Evolutionary conservation across 2,797 vertebrate species (phyloP), one percentile per base, ranked within the genome.

Genomic region (Melanotaenia maccullochi): DNA sequence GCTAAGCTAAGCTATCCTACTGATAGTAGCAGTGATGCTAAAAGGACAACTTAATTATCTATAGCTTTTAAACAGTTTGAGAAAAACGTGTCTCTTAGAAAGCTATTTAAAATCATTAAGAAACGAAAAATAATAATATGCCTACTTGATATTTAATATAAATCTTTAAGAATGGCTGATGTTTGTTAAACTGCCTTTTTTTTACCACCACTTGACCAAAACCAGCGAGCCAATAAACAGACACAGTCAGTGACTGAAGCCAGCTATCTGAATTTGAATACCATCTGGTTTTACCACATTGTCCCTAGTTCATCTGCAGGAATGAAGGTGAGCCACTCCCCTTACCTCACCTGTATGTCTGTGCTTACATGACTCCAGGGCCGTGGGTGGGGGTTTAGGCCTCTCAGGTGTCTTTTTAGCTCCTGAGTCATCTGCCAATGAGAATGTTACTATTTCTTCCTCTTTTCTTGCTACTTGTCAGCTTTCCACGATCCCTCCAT

Each of bases 331-430:
- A 75, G 71, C 81, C 90, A 81, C 86, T 91, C 79, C 85, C 25
- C 73, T 79, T 40, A 70, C 78, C 78, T 82, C 71, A 58, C 70
- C 40, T 76, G 70, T 79, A 5, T 83, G 49, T 83, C 57, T 87
- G 47, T 79, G 61, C 72, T 28, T 68, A 69, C 72, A 71, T 86
- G 76, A 80, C 87, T 83, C 14, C 28, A 58, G 71, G 84, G 35
- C 24, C 25, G 83, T 88, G 77, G 87, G 91, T 32, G 87, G 83
- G 63, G 56, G 24, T 60, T 0, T 0, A 65, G 52, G 63, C 71
- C 74, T 89, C 87, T 90, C 90, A 92, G 89, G 92, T 93, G 71
- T 93, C 88, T 86, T 59, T 60, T 73, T 13, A 63, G 70, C 73
- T 70, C 49, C 25, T 42, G 57, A 78, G 32, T 81, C 75, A 65